These are phyloP conservation scores for Amaurobius ferox DNA, from an alignment of 2,888 invertebrate genomes.

Conservation along the genomic window DNA sequence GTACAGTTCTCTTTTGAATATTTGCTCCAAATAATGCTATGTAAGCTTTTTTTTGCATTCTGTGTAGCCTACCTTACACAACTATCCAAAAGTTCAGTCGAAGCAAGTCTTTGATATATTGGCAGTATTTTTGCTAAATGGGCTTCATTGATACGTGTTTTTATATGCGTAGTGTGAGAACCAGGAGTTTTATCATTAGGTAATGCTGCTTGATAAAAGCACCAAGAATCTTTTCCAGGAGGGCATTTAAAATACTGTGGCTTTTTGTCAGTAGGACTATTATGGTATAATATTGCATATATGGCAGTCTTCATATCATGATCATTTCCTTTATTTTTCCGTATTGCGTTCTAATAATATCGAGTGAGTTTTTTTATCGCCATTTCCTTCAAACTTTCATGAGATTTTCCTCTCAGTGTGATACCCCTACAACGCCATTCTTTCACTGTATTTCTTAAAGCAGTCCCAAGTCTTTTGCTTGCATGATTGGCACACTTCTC, in stretches of 20 bases:
- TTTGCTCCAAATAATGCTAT: no score
- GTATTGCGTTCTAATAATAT: slow-evolving; percentile 20
- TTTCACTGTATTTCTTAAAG: no score
- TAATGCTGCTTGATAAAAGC: slow-evolving; percentile 5
- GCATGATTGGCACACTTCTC: no score
- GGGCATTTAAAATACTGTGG: slow-evolving; percentile 16
- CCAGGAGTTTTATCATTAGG: not conserved
- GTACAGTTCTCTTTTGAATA: no score
- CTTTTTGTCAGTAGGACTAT: slow-evolving; percentile 7
- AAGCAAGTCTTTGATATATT: no score
- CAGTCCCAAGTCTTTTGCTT: no score
- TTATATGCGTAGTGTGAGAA: not conserved
- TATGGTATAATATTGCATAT: not conserved
- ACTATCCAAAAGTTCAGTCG: no score
- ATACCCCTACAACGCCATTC: no score
- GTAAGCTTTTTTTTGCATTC: no score
- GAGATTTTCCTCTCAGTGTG: not conserved
- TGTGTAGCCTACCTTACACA: no score
- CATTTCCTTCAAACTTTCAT: slow-evolving; percentile 17
- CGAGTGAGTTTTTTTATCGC: slow-evolving; percentile 23
- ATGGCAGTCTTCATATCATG: no score
- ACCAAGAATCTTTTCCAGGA: not conserved
- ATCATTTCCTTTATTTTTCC: not conserved
- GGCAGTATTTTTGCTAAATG: no score
- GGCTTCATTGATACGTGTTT: not conserved